Conservation (phyloP, 2,113 vertebrate species). For the Lasiurus borealis region DNA sequence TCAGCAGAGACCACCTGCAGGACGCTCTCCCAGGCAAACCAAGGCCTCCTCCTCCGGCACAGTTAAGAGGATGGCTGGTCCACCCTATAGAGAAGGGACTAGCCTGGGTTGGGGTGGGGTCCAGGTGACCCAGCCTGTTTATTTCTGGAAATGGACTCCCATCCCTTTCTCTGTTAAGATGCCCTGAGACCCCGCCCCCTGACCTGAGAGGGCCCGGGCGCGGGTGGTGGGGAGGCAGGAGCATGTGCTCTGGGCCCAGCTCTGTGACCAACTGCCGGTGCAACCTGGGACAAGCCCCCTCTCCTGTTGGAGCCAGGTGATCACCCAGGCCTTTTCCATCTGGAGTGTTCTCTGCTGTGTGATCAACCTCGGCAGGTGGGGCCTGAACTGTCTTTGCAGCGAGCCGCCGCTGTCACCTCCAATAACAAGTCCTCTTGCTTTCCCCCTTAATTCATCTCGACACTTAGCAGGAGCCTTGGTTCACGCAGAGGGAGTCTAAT, state of each 20-base stretch:
- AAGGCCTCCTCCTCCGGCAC: not conserved
- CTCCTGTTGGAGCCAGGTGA: not conserved
- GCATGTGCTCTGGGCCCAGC: not conserved
- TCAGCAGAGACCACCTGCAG: not conserved
- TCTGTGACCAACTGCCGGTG: not conserved
- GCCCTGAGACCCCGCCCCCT: not conserved
- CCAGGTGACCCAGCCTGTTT: not conserved
- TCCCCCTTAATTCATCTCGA: not conserved
- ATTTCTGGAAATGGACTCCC: not conserved
- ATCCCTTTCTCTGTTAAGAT: not conserved
- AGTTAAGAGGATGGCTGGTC: not conserved
- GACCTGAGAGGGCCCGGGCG: not conserved
- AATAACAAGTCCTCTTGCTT: not conserved
- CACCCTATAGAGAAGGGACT: not conserved
- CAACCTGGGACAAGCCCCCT: not conserved
- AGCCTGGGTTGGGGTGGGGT: not conserved
- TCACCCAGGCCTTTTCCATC: not conserved
- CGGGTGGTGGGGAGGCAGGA: not conserved
- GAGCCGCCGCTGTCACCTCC: not conserved
- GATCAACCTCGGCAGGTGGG: not conserved
- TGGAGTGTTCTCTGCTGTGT: not conserved
- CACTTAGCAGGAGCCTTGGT: not conserved
- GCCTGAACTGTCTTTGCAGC: not conserved
- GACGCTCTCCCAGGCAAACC: not conserved
- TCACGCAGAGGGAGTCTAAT: slow-evolving; percentile 26